Conservation (phyloP, 2,888 invertebrate species). For the Exephanes ischioxanthus region DNA sequence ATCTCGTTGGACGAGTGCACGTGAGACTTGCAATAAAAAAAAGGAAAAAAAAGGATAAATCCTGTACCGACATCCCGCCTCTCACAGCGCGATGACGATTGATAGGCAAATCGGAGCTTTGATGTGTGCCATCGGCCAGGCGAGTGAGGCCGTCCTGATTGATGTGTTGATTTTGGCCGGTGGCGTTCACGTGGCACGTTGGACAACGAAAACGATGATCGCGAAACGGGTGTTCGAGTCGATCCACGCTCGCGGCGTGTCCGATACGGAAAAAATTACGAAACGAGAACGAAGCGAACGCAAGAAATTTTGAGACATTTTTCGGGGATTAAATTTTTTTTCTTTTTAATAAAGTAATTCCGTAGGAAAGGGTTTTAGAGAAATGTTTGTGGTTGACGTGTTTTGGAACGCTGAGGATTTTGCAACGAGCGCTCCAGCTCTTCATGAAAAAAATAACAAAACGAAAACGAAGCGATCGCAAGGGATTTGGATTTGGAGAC, state of each 20-base stretch:
- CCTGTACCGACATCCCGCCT: slow-evolving; percentile 21
- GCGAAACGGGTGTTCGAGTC: slow-evolving; percentile 71
- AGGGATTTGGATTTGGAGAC: too few species aligned
- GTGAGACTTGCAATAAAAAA: slow-evolving; percentile 3
- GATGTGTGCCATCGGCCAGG: slow-evolving; percentile 48
- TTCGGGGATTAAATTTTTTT: too few species aligned
- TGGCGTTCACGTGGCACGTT: slow-evolving; percentile 66
- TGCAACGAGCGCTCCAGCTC: too few species aligned
- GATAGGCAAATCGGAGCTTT: slow-evolving; percentile 62
- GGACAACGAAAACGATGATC: slow-evolving; percentile 75
- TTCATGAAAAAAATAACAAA: too few species aligned
- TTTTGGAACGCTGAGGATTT: background rate
- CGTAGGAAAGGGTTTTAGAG: background rate
- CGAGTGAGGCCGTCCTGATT: slow-evolving; percentile 40
- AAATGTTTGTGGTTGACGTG: background rate
- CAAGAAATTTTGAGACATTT: too few species aligned
- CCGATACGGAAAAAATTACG: slow-evolving; percentile 52
- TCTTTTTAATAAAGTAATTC: too few species aligned
- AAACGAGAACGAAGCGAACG: too few species aligned
- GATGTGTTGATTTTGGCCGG: slow-evolving; percentile 64
- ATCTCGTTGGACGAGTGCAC: background rate
- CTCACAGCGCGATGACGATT: slow-evolving; percentile 50
- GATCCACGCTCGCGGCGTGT: slow-evolving; percentile 27
- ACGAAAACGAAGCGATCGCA: too few species aligned
- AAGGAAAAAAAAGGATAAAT: slow-evolving; percentile 7